Conservation (phyloP, 92 coral and sea anemone genomes). For the Diadumene lineata region DNA sequence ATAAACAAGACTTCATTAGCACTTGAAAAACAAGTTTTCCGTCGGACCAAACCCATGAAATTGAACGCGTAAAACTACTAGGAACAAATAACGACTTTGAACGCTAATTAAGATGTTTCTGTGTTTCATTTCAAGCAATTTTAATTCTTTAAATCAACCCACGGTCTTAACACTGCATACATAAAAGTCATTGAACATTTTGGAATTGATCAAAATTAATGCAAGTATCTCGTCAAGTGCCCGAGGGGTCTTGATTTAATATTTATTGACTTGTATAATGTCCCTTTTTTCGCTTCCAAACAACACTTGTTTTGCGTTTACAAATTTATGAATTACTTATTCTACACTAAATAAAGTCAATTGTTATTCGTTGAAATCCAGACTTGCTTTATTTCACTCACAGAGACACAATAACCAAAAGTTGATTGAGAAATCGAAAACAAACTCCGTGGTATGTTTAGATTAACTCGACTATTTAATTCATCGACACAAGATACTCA, state of each 20-base stretch:
- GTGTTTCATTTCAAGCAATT: slow-evolving; percentile 5
- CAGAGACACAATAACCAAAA: not conserved
- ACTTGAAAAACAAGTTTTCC: not conserved
- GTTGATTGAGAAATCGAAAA: not conserved
- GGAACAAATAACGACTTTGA: not conserved
- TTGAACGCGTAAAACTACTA: not conserved
- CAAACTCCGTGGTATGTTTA: not conserved
- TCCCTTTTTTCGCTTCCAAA: not conserved
- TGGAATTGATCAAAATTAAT: not conserved
- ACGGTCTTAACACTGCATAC: not conserved
- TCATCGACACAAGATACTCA: slow-evolving; percentile 25
- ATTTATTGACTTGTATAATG: slow-evolving; percentile 6
- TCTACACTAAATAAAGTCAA: not conserved
- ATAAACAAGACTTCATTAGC: not conserved
- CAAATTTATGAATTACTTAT: not conserved
- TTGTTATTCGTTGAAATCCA: not conserved
- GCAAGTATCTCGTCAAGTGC: slow-evolving; percentile 7
- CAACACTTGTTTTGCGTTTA: slow-evolving; percentile 4
- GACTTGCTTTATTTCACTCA: not conserved
- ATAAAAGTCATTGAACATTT: slow-evolving; percentile 4
- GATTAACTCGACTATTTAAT: slow-evolving; percentile 3
- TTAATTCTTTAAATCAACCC: slow-evolving; percentile 10
- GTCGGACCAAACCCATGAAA: slow-evolving; percentile 3
- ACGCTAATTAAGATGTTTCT: not conserved
- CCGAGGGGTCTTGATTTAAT: slow-evolving; percentile 17